Conservation (phyloP, 2,113 vertebrate genomes). For the Nothobranchius kuhntae region DNA sequence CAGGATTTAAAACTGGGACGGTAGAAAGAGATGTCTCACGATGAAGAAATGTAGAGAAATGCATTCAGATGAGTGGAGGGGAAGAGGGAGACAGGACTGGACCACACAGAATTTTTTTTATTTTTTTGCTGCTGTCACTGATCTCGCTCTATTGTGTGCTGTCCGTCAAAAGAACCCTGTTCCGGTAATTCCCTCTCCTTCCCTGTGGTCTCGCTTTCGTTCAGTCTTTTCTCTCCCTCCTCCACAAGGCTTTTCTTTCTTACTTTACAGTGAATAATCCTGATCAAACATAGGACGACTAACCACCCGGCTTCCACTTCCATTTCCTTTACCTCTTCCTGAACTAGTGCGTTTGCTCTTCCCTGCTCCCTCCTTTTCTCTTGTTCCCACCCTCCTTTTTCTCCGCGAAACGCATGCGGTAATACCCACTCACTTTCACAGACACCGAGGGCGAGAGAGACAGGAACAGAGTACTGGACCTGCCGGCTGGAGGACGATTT, state of each 20-base stretch:
- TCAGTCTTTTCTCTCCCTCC: constrained; percentile 13
- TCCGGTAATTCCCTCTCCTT: constrained; percentile 53
- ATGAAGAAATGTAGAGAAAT: neutral
- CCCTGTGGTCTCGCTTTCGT: constrained; percentile 60
- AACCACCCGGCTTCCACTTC: constrained; percentile 59
- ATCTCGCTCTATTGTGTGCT: constrained; percentile 64
- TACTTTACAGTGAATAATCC: constrained; percentile 51
- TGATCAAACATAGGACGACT: constrained; percentile 57
- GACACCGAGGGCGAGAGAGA: constrained; percentile 71
- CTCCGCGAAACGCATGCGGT: constrained; percentile 66
- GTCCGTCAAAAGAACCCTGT: constrained; percentile 64
- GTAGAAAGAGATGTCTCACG: too few relatives aligned
- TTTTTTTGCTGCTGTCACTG: constrained; percentile 61
- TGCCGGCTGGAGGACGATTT: constrained; percentile 72
- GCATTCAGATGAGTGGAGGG: neutral
- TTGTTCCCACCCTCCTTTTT: constrained; percentile 70
- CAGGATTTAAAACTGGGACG: too few relatives aligned
- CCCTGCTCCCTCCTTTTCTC: constrained; percentile 64
- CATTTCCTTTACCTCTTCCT: constrained; percentile 54
- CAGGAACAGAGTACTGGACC: constrained; percentile 73
- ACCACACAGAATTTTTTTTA: constrained; percentile 49
- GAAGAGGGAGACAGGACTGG: constrained; percentile 27
- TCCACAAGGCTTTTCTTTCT: constrained; percentile 26
- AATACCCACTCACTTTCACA: constrained; percentile 69
- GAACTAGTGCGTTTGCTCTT: constrained; percentile 55